Base-by-base conservation (phyloP, 2,797 vertebrate species). In the Gephyroberyx darwinii region DNA sequence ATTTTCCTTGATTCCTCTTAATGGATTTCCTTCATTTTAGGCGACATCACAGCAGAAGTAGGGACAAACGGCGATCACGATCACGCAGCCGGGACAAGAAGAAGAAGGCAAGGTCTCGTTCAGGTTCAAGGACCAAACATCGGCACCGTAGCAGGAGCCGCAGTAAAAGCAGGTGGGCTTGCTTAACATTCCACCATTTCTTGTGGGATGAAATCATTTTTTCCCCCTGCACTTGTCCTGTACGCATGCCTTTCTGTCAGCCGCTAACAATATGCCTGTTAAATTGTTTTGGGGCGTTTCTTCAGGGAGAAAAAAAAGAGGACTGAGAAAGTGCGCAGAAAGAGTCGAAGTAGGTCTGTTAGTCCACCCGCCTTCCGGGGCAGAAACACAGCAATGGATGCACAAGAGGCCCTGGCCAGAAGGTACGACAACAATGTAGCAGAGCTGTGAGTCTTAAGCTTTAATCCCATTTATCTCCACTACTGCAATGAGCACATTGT, bases 381-480 rank as follows among this genome's bases (percentile, higher is more conserved):
- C 35, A 93, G 98, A 78, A 99, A 99, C 84, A 96, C 97, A 74
- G 98, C 98, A 10, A 99, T 99, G 98, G 98, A 99, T 84, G 98
- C 98, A 45, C 98, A 99, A 83, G 98, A 99, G 80, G 97, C 98
- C 8, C 85, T 99, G 83, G 97, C 97, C 83, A 94, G 97, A 89
- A 97, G 97, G 97, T 97, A 88, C 80, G 80, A 37, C 47, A 69
- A 57, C 69, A 52, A 31, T 33, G 60, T 26, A 26, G 26, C 2
- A 4, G 26, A 26, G 4, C 26, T 26, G 26, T 70, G 41, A 63
- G 22, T 35, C 35, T 63, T 17, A 67, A 60, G 53, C 57, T 57
- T 14, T 55, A 16, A 66, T 62, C 47, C 61, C 45, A 20, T 54
- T 19, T 58, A 19, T 43, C 39, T 61, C 10, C 71, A 61, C 55